Base-by-base conservation (phyloP, 1,140 invertebrate genomes). In the Saxidomus purpurata region DNA sequence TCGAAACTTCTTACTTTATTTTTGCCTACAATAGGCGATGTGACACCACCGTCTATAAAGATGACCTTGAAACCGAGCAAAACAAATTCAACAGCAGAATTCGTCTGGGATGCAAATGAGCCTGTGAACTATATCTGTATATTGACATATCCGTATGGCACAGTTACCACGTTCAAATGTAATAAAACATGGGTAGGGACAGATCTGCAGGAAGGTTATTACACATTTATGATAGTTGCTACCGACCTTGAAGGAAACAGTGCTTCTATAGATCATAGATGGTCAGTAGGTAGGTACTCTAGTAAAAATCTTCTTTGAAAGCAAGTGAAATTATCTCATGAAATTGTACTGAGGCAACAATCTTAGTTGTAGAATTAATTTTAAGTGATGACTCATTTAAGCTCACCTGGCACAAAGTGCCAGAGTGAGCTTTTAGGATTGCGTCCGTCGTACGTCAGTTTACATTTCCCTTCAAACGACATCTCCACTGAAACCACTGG, bases 61-160 rank as follows among this genome's bases (percentile, higher is more conserved):
- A 59, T 80, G 6, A 1, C 17, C 0, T 4, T 25, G 6, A 1
- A 55, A 13, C 49, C 28, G 4, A 34, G 1, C 1, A 55, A 31
- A 31, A 59, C 77, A 34, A 80, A 80, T 40, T 19, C 77, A 25
- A 80, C 77, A 3, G 49, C 49, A 59, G 49, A 80, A 59, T 36
- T 80, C 3, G 15, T 36, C 38, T 80, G 77, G 77, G 34, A 0
- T 13, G 25, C 59, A 31, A 59, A 80, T 49, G 77, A 80, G 59
- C 49, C 49, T 17, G 77, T 47, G 0, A 63, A 22, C 8, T n/a
- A 49, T 34, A n/a, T 28, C 1, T 80, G 77, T 40, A 15, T 17
- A 17, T 38, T 80, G 36, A 80, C n/a, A 28, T n/a, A 49, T 38
- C 6, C 9, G 2, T 19, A 38, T 28, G 3, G 19, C 0, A 34